Percentiles rank a stretch among this genome's conserved stretches.
These are phyloP conservation scores for Odontesthes bonariensis DNA, from an alignment of 2,113 vertebrate genomes.

Conservation along the genomic window DNA sequence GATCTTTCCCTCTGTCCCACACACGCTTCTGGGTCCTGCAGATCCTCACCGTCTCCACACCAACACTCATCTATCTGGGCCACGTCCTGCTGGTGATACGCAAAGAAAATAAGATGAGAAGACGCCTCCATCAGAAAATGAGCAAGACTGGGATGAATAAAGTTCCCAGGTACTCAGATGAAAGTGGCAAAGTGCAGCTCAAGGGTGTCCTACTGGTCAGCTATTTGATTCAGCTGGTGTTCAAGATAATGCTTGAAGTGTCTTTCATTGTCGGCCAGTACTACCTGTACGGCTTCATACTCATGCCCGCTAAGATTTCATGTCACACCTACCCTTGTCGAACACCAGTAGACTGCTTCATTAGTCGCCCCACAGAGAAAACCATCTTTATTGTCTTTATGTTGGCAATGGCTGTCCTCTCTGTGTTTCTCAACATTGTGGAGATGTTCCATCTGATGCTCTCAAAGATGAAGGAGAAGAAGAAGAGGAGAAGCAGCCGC, in stretches of 20 bases:
- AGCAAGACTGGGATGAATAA: slow-evolving; percentile 48
- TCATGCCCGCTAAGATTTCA: slow-evolving; percentile 81
- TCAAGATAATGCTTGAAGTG: slow-evolving; percentile 90
- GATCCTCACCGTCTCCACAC: slow-evolving; percentile 78
- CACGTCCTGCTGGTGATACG: slow-evolving; percentile 78
- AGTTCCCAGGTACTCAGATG: slow-evolving; percentile 80
- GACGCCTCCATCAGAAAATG: slow-evolving; percentile 68
- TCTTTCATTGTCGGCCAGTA: slow-evolving; percentile 91
- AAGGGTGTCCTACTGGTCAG: slow-evolving; percentile 88
- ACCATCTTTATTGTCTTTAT: slow-evolving; percentile 88
- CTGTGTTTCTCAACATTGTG: slow-evolving; percentile 88
- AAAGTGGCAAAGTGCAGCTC: slow-evolving; percentile 86
- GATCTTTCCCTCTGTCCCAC: slow-evolving; percentile 79
- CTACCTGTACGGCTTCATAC: slow-evolving; percentile 84
- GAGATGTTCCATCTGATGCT: slow-evolving; percentile 90
- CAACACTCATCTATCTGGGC: slow-evolving; percentile 77
- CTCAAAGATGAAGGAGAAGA: slow-evolving; percentile 16
- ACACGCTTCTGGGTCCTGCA: slow-evolving; percentile 82
- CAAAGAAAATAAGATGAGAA: slow-evolving; percentile 78
- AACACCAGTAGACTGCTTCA: slow-evolving; percentile 86
- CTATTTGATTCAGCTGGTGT: slow-evolving; percentile 88
- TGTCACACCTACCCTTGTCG: slow-evolving; percentile 85
- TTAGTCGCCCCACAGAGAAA: slow-evolving; percentile 88
- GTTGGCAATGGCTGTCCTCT: slow-evolving; percentile 87
- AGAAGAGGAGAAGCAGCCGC: slow-evolving; percentile 18